phyloP scores from a whole-genome alignment of 2,797 vertebrate species.

The Gymnopithys bicolor region DNA sequence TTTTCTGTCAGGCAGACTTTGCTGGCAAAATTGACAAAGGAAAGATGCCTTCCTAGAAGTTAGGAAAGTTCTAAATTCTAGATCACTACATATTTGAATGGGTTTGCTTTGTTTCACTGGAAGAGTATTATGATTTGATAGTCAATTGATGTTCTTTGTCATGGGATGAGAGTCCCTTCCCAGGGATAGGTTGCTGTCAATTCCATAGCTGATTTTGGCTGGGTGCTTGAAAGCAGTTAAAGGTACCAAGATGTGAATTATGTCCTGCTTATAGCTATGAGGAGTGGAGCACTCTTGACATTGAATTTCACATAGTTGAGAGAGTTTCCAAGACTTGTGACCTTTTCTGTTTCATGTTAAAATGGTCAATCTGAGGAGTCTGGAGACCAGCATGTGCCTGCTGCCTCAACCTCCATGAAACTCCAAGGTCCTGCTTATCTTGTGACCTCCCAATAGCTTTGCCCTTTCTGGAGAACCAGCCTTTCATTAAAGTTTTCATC shows the following conservation, averaged over 20 bases:
- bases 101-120: not conserved
- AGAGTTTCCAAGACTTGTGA: not conserved
- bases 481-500: not conserved
- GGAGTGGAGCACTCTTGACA: not conserved
- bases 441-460: not conserved
- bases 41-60: not conserved
- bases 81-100: not conserved
- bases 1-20: not conserved
- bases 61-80: not conserved
- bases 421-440: not conserved
- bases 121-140: not conserved
- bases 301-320: not conserved
- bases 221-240: not conserved
- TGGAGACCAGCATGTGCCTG: not conserved
- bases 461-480: not conserved
- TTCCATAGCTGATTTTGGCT: not conserved
- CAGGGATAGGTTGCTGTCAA: accelerated
- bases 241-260: not conserved
- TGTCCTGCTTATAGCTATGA: not conserved
- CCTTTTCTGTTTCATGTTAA: not conserved
- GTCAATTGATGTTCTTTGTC: not conserved
- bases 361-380: not conserved
- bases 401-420: not conserved
- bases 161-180: not conserved
- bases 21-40: not conserved